Evolutionary conservation across 2,888 invertebrate genomes (phyloP).

Genomic region (Punctoribates punctum): DNA sequence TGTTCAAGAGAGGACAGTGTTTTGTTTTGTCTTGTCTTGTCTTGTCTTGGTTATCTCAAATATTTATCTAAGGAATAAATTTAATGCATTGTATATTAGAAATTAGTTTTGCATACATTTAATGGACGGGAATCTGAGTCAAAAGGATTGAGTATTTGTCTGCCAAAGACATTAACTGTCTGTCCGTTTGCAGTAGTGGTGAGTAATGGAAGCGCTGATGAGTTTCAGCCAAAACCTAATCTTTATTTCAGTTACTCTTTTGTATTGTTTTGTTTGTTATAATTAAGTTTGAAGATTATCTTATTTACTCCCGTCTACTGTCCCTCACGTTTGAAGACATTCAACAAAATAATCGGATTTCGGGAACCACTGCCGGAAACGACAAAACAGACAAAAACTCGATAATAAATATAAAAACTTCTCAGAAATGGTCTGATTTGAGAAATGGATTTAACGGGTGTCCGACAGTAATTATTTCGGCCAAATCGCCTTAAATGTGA

Average conservation of each 20-base stretch:
- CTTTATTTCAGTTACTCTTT: not conserved
- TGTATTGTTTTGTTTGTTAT: not conserved
- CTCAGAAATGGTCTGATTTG: constrained; percentile 5
- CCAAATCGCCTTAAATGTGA: constrained; percentile 12
- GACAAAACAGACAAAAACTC: not conserved
- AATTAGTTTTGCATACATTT: too few species aligned
- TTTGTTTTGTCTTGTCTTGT: not conserved
- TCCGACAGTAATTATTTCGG: constrained; percentile 3
- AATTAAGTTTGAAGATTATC: constrained; percentile 21
- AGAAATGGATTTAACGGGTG: not conserved
- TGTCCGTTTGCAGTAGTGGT: not conserved
- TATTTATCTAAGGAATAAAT: not conserved
- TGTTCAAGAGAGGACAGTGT: too few species aligned
- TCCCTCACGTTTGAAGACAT: not conserved
- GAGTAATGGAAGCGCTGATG: not conserved
- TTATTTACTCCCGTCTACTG: not conserved
- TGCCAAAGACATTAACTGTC: not conserved
- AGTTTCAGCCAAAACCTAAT: not conserved
- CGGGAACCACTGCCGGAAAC: not conserved
- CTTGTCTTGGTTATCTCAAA: not conserved
- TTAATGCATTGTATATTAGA: not conserved
- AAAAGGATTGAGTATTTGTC: not conserved
- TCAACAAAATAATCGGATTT: constrained; percentile 1
- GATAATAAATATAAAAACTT: not conserved
- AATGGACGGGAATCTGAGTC: too few species aligned